Evolutionary conservation across 2,797 vertebrate species (phyloP).

Genomic region (Mormyrops attenuatus): DNA sequence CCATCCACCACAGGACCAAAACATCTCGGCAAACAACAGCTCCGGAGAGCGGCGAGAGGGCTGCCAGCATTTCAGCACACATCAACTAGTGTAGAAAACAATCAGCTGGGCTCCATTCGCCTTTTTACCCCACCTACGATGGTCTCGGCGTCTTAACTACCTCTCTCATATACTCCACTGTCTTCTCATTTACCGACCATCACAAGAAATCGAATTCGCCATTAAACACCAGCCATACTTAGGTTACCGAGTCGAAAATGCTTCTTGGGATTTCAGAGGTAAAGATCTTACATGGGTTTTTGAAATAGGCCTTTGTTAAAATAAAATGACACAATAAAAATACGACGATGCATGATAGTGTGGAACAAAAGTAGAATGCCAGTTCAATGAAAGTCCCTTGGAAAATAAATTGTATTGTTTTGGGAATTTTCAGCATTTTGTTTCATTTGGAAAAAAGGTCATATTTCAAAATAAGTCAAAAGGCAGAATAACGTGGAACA

Average conservation of each 20-base stretch:
- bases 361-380: background rate
- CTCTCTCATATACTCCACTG: background rate
- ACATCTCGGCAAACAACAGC: constrained; percentile 4
- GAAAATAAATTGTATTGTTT: background rate
- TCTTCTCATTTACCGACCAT: background rate
- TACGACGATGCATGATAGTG: background rate
- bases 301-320: background rate
- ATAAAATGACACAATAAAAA: background rate
- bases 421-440: background rate
- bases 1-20: constrained; percentile 14
- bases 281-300: constrained; percentile 1
- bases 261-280: background rate
- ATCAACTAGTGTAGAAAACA: constrained; percentile 36
- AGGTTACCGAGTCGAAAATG: background rate
- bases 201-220: background rate
- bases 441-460: constrained; percentile 1
- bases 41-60: constrained; percentile 11
- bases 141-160: constrained; percentile 4
- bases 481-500: constrained; percentile 28
- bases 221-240: background rate
- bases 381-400: background rate
- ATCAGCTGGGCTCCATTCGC: constrained; percentile 36
- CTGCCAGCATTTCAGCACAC: constrained; percentile 1
- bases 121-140: constrained; percentile 32
- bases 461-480: constrained; percentile 2